phyloP scores from a whole-genome alignment of 2,113 vertebrate genomes.

The Phocoena phocoena region DNA sequence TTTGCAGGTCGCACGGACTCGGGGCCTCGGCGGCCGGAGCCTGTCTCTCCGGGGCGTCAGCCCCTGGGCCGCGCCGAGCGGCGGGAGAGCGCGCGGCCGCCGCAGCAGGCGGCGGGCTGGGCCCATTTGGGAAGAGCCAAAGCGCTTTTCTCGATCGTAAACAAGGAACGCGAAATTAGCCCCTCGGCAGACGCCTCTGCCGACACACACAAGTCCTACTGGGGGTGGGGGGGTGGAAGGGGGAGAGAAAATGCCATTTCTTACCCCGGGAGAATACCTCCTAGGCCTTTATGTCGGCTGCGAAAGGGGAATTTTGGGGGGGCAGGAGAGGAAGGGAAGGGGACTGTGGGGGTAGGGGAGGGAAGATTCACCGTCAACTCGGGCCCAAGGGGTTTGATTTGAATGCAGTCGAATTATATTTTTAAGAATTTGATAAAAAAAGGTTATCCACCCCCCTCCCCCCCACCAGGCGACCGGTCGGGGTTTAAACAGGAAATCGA shows the following conservation, averaged over 20 bases:
- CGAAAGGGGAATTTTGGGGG: slow-evolving; percentile 71
- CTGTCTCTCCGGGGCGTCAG: background rate
- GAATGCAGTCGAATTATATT: slow-evolving; percentile 46
- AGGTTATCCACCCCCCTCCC: background rate
- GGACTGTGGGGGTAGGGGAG: slow-evolving; percentile 48
- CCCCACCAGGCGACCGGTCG: background rate
- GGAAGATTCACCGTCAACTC: slow-evolving; percentile 37
- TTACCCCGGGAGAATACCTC: slow-evolving; percentile 78
- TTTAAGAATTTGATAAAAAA: slow-evolving; percentile 69
- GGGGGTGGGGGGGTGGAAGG: slow-evolving; percentile 26
- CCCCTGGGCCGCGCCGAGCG: background rate
- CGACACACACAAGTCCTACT: slow-evolving; percentile 66
- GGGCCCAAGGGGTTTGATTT: slow-evolving; percentile 41
- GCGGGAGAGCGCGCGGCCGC: slow-evolving; percentile 60
- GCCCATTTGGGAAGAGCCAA: slow-evolving; percentile 77
- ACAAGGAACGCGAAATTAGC: slow-evolving; percentile 81
- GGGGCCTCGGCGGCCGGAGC: background rate
- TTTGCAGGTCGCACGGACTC: slow-evolving; percentile 34
- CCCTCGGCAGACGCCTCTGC: slow-evolving; percentile 76
- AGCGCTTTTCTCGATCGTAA: slow-evolving; percentile 78
- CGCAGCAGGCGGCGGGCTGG: slow-evolving; percentile 64
- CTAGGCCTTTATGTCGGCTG: slow-evolving; percentile 72
- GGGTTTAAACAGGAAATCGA: slow-evolving; percentile 71
- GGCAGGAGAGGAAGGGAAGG: slow-evolving; percentile 53
- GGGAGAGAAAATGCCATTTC: slow-evolving; percentile 79